Evolutionary conservation across 1,140 invertebrate species (phyloP), one percentile per base, ranked within the genome.

Genomic region (Penaeus japonicus): DNA sequence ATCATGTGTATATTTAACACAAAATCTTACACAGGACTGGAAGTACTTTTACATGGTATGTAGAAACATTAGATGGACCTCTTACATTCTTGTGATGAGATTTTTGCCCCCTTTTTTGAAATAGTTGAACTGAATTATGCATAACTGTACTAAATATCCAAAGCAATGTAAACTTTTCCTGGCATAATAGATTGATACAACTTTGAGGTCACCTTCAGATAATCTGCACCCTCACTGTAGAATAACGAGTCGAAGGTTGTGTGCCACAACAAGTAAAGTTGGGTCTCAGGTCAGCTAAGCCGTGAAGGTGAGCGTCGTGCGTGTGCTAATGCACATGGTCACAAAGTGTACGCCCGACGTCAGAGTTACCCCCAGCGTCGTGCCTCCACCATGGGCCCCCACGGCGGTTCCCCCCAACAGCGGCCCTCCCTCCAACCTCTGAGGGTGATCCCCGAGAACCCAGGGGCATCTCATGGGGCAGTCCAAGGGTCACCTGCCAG

Each of bases 241-340:
- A 79, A 79, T 79, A 53, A 79, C 77, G 77, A 79, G 77, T 79
- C 39, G 77, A 53, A 53, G 77, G 77, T 53, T 79, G 77, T 79
- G 77, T 79, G 77, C 77, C 77, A 79, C 77, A 79, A 79, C 77
- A 79, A 79, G 77, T 79, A 79, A 79, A 78, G 80, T 88, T 82
- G 87, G 87, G 54, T 88, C 54, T 88, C 73, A 88, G 87, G 87
- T 75, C 87, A 88, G 87, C 62, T 88, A 82, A 88, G 87, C 80
- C 65, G 54, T 54, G 84, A 85, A 59, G 73, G 84, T 85, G 84
- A 78, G 30, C 65, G 73, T 55, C 84, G 54, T 75, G 73, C 57
- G 84, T 47, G 83, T 53, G 30, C 65, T 53, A 70, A 53, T 22
- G 84, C 84, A 27, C 84, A 85, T 32, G 84, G 73, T 30, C 84